Evolutionary conservation across 2,113 vertebrate genomes (phyloP).

Genomic region (Anolis carolinensis): DNA sequence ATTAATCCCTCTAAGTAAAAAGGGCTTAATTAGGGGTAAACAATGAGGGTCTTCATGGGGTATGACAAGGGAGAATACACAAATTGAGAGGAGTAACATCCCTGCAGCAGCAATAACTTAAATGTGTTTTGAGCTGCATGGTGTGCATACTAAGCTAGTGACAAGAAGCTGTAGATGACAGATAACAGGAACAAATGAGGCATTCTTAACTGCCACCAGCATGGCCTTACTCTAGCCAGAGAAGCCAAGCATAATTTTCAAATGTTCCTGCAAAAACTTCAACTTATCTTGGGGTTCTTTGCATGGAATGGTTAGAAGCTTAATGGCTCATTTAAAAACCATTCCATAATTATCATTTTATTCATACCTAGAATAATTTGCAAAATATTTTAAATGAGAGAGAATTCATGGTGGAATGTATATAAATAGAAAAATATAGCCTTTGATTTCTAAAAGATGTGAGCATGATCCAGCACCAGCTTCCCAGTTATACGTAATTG

Average conservation of each 20-base stretch:
- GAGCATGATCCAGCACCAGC: not conserved
- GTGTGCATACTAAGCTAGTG: too few relatives aligned
- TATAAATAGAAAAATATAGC: not conserved
- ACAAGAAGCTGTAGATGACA: too few relatives aligned
- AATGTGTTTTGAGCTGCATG: too few relatives aligned
- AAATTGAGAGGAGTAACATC: too few relatives aligned
- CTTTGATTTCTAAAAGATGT: not conserved
- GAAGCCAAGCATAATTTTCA: not conserved
- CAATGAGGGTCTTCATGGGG: too few relatives aligned
- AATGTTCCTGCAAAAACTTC: not conserved
- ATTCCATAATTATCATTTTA: not conserved
- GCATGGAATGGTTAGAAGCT: not conserved
- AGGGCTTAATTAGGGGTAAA: too few relatives aligned
- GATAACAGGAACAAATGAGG: too few relatives aligned
- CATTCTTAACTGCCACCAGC: too few relatives aligned
- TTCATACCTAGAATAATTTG: not conserved
- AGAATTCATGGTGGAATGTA: constrained; percentile 4
- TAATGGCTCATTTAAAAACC: not conserved
- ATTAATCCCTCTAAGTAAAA: too few relatives aligned
- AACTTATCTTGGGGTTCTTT: not conserved
- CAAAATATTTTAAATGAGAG: not conserved
- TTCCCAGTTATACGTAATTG: not conserved
- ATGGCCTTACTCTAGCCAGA: too few relatives aligned
- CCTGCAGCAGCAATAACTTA: too few relatives aligned
- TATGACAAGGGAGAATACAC: too few relatives aligned